A percentile compares a stretch with the other conserved stretches of the same genome.
Conservation (phyloP, 2,113 vertebrate species). For the Sapayoa aenigma region DNA sequence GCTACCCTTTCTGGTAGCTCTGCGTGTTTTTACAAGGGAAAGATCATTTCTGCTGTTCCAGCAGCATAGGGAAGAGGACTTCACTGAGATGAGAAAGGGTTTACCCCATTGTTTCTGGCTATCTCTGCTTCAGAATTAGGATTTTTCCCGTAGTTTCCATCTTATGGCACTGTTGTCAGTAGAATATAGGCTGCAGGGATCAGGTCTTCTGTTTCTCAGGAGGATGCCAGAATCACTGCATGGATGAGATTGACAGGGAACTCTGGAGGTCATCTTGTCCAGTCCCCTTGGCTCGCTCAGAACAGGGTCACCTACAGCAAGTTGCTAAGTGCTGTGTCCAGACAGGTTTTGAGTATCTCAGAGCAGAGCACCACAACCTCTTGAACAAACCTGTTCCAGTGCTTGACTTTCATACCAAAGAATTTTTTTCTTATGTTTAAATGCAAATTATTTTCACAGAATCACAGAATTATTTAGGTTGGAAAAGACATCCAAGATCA, state of each 20-base stretch:
- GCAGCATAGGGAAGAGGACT: not conserved
- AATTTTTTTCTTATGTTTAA: not conserved
- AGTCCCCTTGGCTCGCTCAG: not conserved
- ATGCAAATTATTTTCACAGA: not conserved
- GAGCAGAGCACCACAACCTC: not conserved
- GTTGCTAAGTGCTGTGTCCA: not conserved
- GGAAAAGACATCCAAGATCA: not conserved
- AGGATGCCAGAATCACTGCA: accelerated
- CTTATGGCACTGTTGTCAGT: not conserved
- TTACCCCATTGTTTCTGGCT: not conserved
- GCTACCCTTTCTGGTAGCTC: not conserved
- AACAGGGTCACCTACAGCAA: not conserved
- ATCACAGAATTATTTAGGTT: not conserved
- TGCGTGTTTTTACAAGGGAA: not conserved
- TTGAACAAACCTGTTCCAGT: not conserved
- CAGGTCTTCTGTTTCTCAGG: not conserved
- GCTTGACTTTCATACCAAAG: not conserved
- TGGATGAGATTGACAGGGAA: not conserved
- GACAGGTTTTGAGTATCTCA: not conserved
- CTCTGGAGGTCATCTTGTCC: not conserved
- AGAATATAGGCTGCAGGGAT: not conserved
- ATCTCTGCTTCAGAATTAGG: not conserved
- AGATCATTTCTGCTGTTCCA: not conserved
- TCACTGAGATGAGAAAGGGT: not conserved
- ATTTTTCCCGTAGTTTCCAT: not conserved